phyloP scores from a whole-genome alignment of 2,797 vertebrate genomes.

The Leuciscus waleckii region DNA sequence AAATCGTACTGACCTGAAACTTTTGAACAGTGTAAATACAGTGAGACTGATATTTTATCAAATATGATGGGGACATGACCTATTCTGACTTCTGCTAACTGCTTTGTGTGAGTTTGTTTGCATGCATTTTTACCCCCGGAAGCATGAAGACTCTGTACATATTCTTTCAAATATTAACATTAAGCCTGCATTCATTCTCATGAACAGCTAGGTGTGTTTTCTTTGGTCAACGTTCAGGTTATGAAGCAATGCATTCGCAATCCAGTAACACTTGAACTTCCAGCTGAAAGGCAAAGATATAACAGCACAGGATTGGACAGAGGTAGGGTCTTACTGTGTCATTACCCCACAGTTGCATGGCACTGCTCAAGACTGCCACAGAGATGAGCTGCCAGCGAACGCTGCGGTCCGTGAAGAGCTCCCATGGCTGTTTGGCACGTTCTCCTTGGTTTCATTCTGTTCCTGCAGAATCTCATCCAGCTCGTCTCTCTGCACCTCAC shows the following conservation, averaged over 20 bases:
- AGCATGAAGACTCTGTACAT: background rate
- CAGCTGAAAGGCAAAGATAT: slow-evolving; percentile 1
- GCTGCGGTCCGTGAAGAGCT: slow-evolving; percentile 78
- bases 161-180: slow-evolving; percentile 14
- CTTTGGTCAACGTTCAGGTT: background rate
- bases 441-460: slow-evolving; percentile 75
- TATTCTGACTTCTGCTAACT: background rate
- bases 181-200: slow-evolving; percentile 7
- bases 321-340: slow-evolving; percentile 80
- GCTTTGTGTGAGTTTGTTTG: background rate
- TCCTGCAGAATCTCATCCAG: slow-evolving; percentile 88
- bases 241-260: background rate
- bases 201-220: background rate
- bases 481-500: slow-evolving; percentile 77
- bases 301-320: background rate
- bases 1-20: background rate
- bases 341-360: slow-evolving; percentile 92
- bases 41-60: background rate
- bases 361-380: slow-evolving; percentile 85
- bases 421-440: slow-evolving; percentile 76
- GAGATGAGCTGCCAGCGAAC: slow-evolving; percentile 85
- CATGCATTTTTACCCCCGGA: background rate
- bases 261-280: background rate
- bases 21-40: background rate
- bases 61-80: background rate